Evolutionary conservation across 2,797 vertebrate species (phyloP), one percentile per base, ranked within the genome.

Genomic region (Distichodus sexfasciatus): DNA sequence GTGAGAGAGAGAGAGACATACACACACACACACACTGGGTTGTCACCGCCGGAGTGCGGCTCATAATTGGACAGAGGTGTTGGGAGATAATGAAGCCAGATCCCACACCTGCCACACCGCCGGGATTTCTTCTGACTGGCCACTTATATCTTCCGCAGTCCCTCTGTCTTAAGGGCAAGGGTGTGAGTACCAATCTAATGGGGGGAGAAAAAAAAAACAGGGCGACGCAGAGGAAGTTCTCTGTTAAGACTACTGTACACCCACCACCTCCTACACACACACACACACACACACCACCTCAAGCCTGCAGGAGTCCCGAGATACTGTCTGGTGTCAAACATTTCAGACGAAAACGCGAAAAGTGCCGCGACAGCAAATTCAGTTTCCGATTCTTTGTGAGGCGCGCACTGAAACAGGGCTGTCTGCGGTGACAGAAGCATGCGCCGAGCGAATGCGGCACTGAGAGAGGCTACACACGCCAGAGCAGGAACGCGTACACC

Each of bases 21-120:
- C 24, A 55, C 2, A 64, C 11, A 15, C 1, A 33, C 47, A 5
- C 47, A 62, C 58, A 61, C 33, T 65, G 6, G 17, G 46, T 83
- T 85, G 86, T 86, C 84, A 87, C 83, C 82, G 78, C 85, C 82
- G 84, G 88, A 89, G 88, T 81, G 80, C 75, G 77, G 82, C 84
- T 90, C 85, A 82, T 91, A 90, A 91, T 90, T 91, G 91, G 90
- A 87, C 84, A 71, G 83, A 92, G 90, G 91, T 92, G 90, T 90
- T 86, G 83, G 87, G 84, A 90, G 88, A 90, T 92, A 92, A 91
- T 90, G 88, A 91, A 91, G 89, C 85, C 86, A 84, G 88, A 88
- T 87, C 88, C 90, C 89, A 85, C 88, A 90, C 88, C 88, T 90
- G 88, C 85, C 86, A 89, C 87, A 88, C 87, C 86, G 74, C 79